Evolutionary conservation across 2,113 vertebrate genomes (phyloP).

Genomic region (Gymnobelideus leadbeateri): DNA sequence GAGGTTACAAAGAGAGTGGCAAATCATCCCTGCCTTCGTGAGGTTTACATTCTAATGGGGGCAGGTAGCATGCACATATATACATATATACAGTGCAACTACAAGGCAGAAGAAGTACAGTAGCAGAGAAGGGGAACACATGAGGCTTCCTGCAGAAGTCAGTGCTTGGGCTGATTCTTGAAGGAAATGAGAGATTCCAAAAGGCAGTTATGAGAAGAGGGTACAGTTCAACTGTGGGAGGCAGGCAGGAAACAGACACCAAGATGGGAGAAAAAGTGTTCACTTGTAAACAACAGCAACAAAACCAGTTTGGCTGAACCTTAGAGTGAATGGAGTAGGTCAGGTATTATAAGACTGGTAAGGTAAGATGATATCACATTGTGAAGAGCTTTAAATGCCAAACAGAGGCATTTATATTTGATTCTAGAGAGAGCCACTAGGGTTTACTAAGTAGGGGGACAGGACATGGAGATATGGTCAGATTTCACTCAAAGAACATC

Average conservation of each 20-base stretch:
- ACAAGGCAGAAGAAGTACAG: neutral
- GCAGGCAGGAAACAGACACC: neutral
- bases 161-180: neutral
- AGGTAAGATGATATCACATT: no score
- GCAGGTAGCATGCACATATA: neutral
- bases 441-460: no score
- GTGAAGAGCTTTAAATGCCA: no score
- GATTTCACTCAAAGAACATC: no score
- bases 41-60: neutral
- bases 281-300: neutral
- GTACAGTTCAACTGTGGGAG: neutral
- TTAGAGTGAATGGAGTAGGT: neutral
- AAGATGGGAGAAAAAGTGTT: neutral
- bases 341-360: no score
- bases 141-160: neutral
- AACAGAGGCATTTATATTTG: no score
- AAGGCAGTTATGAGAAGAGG: neutral
- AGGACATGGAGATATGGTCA: no score
- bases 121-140: neutral
- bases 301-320: no score
- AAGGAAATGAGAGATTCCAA: neutral
- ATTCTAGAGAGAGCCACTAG: no score
- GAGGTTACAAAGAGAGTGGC: neutral
- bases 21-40: neutral
- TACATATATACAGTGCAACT: neutral